Base-by-base conservation (phyloP, 2,888 invertebrate genomes). In the Apocheima hispidaria region DNA sequence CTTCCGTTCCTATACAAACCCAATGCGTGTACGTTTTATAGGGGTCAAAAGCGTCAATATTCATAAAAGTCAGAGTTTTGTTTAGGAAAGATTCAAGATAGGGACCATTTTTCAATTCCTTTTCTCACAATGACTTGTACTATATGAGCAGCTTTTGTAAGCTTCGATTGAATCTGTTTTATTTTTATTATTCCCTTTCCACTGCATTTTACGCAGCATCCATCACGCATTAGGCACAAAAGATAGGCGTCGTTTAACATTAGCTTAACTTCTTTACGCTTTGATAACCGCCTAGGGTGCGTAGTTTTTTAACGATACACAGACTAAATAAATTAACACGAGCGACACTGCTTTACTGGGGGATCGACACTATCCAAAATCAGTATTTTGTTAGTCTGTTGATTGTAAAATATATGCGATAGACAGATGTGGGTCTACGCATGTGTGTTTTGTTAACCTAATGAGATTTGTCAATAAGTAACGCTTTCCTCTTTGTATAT, bases 211-310 rank as follows among this genome's bases (percentile, higher is more conserved):
- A 87, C 83, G 87, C 84, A 73, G 83, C 87, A 90, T 88, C 86
- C 84, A 88, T 89, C 87, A 87, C 82, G 81, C 83, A 87, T 89
- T 89, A 86, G 81, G 81, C 82, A 90, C 91, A 92, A 92, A 90
- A 88, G 92, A 90, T 90, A 86, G 87, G 89, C 90, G 87, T 89
- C 90, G 83, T 87, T 90, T 88, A 87, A 89, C 90, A 90, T 91
- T 90, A 88, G 87, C 86, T 89, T 90, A 90, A 92, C 91, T 92
- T 91, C 90, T 90, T 91, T 90, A 92, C 91, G 92, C 83, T 92
- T 92, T 92, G 84, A 92, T 91, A 85, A 78, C 80, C 77, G 78
- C 80, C 80, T 80, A 81, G 85, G 85, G 87, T 56, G 61, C 52
- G 52, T 48, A 69, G 68, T 78, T 81, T 83, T 83, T 81, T 82